Conservation (phyloP, 2,888 invertebrate genomes). For the Pheosia tremula region DNA sequence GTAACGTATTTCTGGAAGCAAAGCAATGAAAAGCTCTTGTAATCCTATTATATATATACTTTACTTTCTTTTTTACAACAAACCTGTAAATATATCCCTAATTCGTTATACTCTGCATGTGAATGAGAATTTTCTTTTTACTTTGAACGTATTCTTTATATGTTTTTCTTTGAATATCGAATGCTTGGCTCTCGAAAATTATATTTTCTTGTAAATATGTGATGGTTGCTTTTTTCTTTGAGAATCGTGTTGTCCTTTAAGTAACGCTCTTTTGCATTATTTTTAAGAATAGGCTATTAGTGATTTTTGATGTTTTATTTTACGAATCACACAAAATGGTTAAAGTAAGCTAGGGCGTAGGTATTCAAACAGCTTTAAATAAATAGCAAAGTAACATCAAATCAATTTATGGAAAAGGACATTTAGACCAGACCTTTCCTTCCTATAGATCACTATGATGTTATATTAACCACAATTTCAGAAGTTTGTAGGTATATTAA, state of each 20-base stretch:
- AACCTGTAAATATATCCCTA: background rate
- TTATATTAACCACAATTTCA: no score
- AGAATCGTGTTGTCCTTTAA: background rate
- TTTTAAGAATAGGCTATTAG: no score
- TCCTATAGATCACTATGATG: no score
- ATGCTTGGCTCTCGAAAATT: background rate
- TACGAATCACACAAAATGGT: no score
- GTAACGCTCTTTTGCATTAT: background rate
- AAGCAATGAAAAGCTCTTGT: background rate
- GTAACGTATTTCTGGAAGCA: background rate
- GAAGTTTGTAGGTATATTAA: no score
- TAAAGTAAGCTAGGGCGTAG: no score
- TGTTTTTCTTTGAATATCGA: background rate
- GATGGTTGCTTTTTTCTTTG: background rate
- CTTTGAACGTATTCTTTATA: slow-evolving; percentile 1
- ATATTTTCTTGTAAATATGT: background rate
- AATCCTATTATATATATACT: background rate
- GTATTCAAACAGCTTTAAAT: no score
- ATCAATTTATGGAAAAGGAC: no score
- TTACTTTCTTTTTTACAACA: background rate
- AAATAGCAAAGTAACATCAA: no score
- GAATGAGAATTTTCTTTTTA: background rate
- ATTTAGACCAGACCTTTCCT: no score
- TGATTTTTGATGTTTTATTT: no score
- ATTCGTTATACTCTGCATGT: background rate